Evolutionary conservation across 2,113 vertebrate species (phyloP).

Genomic region (Lamprotornis superbus): DNA sequence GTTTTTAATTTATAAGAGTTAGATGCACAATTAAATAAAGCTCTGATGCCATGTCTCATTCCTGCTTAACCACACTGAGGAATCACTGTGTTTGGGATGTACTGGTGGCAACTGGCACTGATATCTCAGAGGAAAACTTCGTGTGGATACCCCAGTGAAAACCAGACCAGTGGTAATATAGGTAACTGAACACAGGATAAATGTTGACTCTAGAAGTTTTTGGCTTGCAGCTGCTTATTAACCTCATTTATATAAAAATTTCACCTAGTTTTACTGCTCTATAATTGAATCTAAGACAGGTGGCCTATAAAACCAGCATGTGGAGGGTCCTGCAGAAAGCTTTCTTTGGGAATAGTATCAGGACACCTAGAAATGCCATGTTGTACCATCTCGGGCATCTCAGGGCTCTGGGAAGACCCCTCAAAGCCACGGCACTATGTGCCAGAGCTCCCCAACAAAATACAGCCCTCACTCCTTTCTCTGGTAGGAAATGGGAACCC

Average conservation of each 20-base stretch:
- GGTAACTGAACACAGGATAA: background rate
- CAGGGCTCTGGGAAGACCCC: background rate
- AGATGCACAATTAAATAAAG: background rate
- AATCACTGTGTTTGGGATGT: background rate
- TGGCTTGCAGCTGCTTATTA: background rate
- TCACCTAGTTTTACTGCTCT: background rate
- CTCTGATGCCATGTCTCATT: background rate
- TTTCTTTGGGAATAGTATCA: background rate
- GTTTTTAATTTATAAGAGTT: background rate
- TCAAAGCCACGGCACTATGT: fast-evolving
- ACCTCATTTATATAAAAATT: background rate
- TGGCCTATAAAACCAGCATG: background rate
- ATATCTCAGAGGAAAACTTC: fast-evolving
- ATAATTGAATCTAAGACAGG: background rate
- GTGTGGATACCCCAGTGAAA: background rate
- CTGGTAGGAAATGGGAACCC: background rate
- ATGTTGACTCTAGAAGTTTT: background rate
- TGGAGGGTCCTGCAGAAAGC: background rate
- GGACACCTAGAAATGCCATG: background rate
- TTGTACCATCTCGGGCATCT: background rate
- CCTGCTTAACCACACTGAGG: background rate
- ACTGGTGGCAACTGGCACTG: background rate
- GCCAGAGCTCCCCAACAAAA: background rate
- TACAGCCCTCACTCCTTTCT: background rate
- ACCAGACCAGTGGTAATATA: background rate